Evolutionary conservation across 2,888 invertebrate species (phyloP), one percentile per base, ranked within the genome.

Genomic region (Blastobasis adustella): DNA sequence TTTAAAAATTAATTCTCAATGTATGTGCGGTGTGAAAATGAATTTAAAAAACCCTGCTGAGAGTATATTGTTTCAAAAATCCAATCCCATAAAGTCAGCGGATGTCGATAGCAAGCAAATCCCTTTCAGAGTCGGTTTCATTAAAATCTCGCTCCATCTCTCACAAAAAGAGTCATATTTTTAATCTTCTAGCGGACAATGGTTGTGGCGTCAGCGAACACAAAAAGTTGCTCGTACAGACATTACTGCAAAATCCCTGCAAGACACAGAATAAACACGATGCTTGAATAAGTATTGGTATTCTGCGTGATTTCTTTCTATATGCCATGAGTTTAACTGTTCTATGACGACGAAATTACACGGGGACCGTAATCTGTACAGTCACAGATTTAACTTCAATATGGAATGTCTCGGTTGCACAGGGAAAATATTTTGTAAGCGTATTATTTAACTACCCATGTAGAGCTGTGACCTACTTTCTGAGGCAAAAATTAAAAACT

Each of bases 111-210:
- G 59, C 55, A 60, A 59, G 61, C 57, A 60, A 66, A 65, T 62
- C 59, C 60, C 56, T 62, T 60, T 51, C 58, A 54, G 56, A 59
- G 62, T 67, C 66, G 66, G 69, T 73, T 76, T 76, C 71, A 75
- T 76, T 76, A 71, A 72, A 73, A 69, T 55, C 63, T 56, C 63
- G 59, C 67, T 65, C 58, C 62, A 64, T 64, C 63, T 65, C 60
- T 49, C 57, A 61, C 71, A 69, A 73, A 72, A 74, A 69, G 69
- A 65, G 65, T 66, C 67, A 75, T 72, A 73, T 75, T 76, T 76
- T 77, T 75, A 76, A 76, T 76, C 73, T 73, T 65, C 67, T 23
- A 23, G 23, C 23, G 23, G 23, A 23, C 23, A 23, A 23, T 23
- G 23, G 23, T 23, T 3, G 49, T 52, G 46, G 56, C 54, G 54